Base-by-base conservation (phyloP, 2,888 invertebrate genomes). In the Stegophylla sp. region DNA sequence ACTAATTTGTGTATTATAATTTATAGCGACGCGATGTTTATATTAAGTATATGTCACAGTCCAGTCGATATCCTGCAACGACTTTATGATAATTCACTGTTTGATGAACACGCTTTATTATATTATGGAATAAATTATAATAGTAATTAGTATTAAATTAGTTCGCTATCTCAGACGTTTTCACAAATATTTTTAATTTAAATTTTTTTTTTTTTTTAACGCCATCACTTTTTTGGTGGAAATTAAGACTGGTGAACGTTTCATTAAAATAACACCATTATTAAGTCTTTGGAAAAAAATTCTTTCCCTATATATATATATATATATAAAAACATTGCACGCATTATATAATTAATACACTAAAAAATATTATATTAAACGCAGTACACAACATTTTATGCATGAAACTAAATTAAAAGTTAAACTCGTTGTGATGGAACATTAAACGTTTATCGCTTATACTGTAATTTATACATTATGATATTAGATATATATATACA, bases 361-460 rank as follows among this genome's bases (percentile, higher is more conserved):
- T 34, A 34, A 5, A 34, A 34, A 34, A 34, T 34, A 41, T 34
- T 41, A 63, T 41, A 34, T 34, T 63, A 15, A 10, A 2, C 56
- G 43, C 7, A n/a, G 45, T 67, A 45, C 43, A 51, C 20, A 64
- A 48, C 71, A 17, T 41, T 17, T 56, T 53, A 56, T 17, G 20
- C 23, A 4, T 20, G n/a, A 56, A 61, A 48, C 61, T 48, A 61
- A 61, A 74, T 74, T 74, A 74, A 74, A 74, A 74, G n/a, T 74
- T 74, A 13, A 74, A 74, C 48, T 28, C 20, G 15, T 41, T 17
- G 48, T 63, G 20, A 61, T 63, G n/a, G 26, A 23, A 28, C 28
- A 74, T 43, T 74, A 74, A 73, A 63, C 45, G 28, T 34, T 63
- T 63, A 74, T 45, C 61, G 28, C 20, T 73, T 28, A 63, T 26